Evolutionary conservation across 2,797 vertebrate genomes (phyloP).

Genomic region (Sylvilagus floridanus): DNA sequence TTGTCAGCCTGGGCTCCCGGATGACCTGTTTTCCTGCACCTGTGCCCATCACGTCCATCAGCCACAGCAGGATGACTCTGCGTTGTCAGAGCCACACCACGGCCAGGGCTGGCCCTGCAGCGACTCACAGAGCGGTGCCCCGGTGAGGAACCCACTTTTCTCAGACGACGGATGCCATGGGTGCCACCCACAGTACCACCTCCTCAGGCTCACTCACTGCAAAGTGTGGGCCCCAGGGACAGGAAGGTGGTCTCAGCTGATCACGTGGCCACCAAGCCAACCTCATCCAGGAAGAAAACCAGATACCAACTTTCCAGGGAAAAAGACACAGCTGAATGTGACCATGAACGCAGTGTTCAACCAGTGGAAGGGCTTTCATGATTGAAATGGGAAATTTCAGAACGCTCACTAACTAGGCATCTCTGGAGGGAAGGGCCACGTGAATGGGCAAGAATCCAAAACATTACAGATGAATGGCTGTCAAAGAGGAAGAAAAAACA

Average conservation of each 20-base stretch:
- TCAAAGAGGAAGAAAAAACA: background rate
- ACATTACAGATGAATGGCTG: background rate
- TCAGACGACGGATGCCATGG: background rate
- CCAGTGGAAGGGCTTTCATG: background rate
- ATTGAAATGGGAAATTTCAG: conserved; percentile 14
- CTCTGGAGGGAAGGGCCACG: background rate
- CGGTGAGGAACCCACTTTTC: background rate
- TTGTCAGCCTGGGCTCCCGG: background rate
- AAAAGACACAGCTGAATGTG: background rate
- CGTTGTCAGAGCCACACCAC: background rate
- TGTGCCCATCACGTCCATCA: background rate
- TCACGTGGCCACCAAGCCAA: background rate
- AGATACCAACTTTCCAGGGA: background rate
- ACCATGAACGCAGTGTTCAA: background rate
- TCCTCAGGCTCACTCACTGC: background rate
- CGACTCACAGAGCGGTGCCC: background rate
- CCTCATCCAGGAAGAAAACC: background rate
- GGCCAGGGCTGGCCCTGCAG: background rate
- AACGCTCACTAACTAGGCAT: background rate
- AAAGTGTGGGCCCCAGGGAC: background rate
- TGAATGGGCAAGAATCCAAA: background rate
- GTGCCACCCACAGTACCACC: background rate
- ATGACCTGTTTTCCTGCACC: background rate
- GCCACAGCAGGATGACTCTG: background rate
- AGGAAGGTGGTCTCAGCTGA: background rate